phyloP scores from a whole-genome alignment of 2,888 invertebrate species.

The Melanostoma mellinum region DNA sequence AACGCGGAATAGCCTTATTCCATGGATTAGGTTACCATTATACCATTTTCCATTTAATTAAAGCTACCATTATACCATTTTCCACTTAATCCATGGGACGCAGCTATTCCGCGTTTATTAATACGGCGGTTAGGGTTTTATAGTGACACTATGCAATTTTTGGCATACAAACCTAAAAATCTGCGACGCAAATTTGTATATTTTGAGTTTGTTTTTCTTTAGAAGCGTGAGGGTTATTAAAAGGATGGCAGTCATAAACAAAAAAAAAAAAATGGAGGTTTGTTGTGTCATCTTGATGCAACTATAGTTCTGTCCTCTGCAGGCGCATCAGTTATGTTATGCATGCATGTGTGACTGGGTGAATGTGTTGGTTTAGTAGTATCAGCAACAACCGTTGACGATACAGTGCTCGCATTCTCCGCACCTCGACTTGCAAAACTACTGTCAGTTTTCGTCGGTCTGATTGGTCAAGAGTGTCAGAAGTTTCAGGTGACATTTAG shows the following conservation, averaged over 20 bases:
- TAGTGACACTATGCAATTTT: conserved; percentile 40
- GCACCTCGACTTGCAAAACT: too few species aligned
- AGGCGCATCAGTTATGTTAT: conserved; percentile 26
- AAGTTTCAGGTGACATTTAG: too few species aligned
- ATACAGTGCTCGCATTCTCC: too few species aligned
- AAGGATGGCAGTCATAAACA: conserved; percentile 55
- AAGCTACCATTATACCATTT: too few species aligned
- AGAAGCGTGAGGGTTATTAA: conserved; percentile 49
- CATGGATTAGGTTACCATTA: too few species aligned
- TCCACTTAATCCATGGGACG: too few species aligned
- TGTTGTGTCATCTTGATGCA: conserved; percentile 32
- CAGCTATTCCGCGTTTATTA: too few species aligned
- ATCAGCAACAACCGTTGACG: conserved; percentile 53
- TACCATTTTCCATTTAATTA: too few species aligned
- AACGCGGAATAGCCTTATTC: too few species aligned
- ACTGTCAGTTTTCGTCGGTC: too few species aligned
- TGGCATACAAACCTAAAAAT: conserved; percentile 51
- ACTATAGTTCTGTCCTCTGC: background rate
- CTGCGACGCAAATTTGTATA: conserved; percentile 47
- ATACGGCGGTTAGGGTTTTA: too few species aligned
- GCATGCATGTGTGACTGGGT: conserved; percentile 3
- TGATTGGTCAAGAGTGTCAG: too few species aligned
- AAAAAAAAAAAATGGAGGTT: conserved; percentile 29
- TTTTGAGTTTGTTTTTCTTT: conserved; percentile 17
- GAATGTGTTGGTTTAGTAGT: conserved; percentile 47